Base-by-base conservation (phyloP, 2,113 vertebrate species). In the Aythya baeri region DNA sequence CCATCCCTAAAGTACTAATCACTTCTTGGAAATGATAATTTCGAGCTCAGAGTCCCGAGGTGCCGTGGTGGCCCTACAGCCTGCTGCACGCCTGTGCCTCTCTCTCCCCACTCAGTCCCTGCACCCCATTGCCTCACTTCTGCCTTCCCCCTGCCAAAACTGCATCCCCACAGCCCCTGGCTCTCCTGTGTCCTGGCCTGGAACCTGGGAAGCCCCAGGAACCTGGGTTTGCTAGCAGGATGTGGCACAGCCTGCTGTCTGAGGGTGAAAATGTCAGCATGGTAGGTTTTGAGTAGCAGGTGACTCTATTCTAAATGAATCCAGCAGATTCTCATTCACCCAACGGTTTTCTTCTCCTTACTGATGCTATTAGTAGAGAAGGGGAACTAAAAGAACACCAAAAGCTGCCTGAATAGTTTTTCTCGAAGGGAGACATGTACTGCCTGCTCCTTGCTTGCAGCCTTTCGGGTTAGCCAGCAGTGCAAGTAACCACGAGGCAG, bases 401-500 rank as follows among this genome's bases (percentile, higher is more conserved):
- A 86, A 96, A 94, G 49, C 41, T 67, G 81, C 93, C 90, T 11
- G 13, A 80, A 63, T 32, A 54, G 0, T 32, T 94, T 81, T 94
- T 89, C 91, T 85, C 79, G 66, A 86, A 86, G 59, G 77, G 73
- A 77, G 76, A 81, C 73, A 83, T 4, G 74, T 31, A 59, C 59
- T 96, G 92, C 89, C 90, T 92, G 88, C 86, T 96, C 93, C 93
- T 91, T 11, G 25, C 76, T 94, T 81, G 38, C 43, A 78, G 73
- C 46, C 92, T 76, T 92, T 89, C 72, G 85, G 86, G 91, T 49
- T 70, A 94, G 59, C 77, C 81, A 88, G 67, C 70, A 62, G 73
- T 78, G 91, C 89, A 92, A 93, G 74, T 88, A 92, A 97, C 66
- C 85, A 89, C 88, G 93, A 93, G 75, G 50, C 80, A 86, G 84